These are phyloP conservation scores for Callaeas wilsoni DNA, from an alignment of 2,113 vertebrate genomes.

Conservation along the genomic window DNA sequence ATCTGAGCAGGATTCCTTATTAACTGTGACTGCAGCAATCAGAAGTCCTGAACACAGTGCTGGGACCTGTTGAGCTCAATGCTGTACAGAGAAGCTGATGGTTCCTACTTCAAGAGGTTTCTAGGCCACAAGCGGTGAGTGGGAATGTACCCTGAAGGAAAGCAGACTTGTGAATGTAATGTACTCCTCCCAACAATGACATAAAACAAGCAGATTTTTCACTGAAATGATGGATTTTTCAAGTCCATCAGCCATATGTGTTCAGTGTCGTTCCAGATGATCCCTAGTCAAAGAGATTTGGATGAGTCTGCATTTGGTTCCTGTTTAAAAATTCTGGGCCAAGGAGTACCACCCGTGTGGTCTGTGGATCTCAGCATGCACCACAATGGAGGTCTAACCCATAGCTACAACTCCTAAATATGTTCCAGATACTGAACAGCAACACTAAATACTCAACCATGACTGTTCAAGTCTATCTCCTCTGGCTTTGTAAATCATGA, in stretches of 20 bases:
- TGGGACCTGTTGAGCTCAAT: background rate
- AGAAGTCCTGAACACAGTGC: background rate
- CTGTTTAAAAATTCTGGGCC: background rate
- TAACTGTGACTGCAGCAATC: background rate
- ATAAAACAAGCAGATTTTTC: background rate
- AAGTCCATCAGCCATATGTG: background rate
- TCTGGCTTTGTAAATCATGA: background rate
- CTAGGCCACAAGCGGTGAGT: background rate
- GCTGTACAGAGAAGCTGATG: background rate
- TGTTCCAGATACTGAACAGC: background rate
- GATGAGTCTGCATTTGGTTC: background rate
- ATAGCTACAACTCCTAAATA: background rate
- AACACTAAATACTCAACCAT: background rate
- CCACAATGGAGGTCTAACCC: background rate
- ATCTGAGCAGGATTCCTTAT: background rate
- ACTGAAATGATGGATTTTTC: background rate
- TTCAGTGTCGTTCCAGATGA: background rate
- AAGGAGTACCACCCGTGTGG: background rate
- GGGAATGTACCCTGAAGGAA: background rate
- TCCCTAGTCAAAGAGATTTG: background rate
- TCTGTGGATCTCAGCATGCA: background rate
- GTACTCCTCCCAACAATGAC: background rate
- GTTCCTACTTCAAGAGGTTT: background rate
- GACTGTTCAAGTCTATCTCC: background rate
- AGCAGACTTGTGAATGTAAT: background rate